Percentiles rank a stretch among this genome's conserved stretches.
These are phyloP conservation scores for Anorthoa munda DNA, from an alignment of 2,888 invertebrate species.

Conservation along the genomic window DNA sequence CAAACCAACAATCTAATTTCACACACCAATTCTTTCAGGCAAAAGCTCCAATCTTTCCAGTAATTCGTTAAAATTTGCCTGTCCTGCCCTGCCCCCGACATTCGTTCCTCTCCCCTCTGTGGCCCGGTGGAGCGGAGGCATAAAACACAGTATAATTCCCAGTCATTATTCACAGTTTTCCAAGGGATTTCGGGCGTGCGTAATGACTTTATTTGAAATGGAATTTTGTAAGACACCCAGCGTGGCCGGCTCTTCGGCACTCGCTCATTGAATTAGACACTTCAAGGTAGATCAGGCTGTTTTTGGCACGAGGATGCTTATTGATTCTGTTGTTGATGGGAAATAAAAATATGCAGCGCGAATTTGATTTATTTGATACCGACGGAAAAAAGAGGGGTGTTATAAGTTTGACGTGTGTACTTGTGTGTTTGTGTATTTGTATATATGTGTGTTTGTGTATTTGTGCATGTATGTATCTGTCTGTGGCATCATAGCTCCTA, in stretches of 20 bases:
- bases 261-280: constrained; percentile 64
- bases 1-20: constrained; percentile 81
- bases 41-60: constrained; percentile 78
- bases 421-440: too few species aligned
- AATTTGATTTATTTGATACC: neutral
- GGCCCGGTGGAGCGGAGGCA: constrained; percentile 68
- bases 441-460: too few species aligned
- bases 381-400: too few species aligned
- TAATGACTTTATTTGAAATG: constrained; percentile 83
- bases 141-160: constrained; percentile 84
- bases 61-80: constrained; percentile 81
- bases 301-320: constrained; percentile 24
- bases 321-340: constrained; percentile 24
- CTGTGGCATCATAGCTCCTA: too few species aligned
- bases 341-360: neutral
- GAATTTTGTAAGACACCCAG: constrained; percentile 76
- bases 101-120: constrained; percentile 23
- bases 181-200: constrained; percentile 75
- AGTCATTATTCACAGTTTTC: constrained; percentile 84
- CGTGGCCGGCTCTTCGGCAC: constrained; percentile 40
- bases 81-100: constrained; percentile 49
- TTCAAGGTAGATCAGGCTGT: constrained; percentile 34
- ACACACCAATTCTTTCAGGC: constrained; percentile 80
- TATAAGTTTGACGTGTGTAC: too few species aligned
- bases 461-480: too few species aligned